phyloP scores from a whole-genome alignment of 2,113 vertebrate species.

The Ia io region DNA sequence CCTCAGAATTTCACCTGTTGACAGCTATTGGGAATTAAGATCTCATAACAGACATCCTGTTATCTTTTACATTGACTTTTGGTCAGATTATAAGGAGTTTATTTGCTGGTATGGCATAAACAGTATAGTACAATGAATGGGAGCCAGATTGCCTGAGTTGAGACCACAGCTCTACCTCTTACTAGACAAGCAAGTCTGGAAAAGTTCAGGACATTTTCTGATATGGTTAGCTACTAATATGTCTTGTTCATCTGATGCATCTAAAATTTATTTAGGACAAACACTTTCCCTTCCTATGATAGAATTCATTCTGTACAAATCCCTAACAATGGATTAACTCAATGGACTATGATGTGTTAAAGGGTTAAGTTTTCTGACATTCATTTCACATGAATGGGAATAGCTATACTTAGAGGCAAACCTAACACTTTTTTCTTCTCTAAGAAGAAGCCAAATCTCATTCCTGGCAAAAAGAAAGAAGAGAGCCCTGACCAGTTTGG shows the following conservation, averaged over 20 bases:
- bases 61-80: neutral
- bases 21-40: neutral
- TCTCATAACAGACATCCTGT: neutral
- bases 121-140: neutral
- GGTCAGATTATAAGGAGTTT: neutral
- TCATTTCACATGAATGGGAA: slow-evolving; percentile 60
- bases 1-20: neutral
- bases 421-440: slow-evolving; percentile 1
- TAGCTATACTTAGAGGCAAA: slow-evolving; percentile 1
- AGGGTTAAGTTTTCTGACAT: slow-evolving; percentile 50
- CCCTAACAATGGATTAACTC: slow-evolving; percentile 57
- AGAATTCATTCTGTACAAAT: neutral
- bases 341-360: slow-evolving; percentile 56
- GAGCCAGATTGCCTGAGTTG: neutral
- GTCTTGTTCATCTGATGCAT: neutral
- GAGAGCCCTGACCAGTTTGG: neutral
- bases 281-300: neutral
- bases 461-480: neutral
- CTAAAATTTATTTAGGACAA: neutral
- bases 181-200: neutral
- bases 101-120: neutral
- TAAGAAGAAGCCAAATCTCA: neutral
- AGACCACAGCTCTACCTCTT: neutral
- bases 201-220: neutral
- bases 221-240: neutral